Evolutionary conservation across 2,797 vertebrate genomes (phyloP).

Genomic region (Lagocephalus sceleratus): DNA sequence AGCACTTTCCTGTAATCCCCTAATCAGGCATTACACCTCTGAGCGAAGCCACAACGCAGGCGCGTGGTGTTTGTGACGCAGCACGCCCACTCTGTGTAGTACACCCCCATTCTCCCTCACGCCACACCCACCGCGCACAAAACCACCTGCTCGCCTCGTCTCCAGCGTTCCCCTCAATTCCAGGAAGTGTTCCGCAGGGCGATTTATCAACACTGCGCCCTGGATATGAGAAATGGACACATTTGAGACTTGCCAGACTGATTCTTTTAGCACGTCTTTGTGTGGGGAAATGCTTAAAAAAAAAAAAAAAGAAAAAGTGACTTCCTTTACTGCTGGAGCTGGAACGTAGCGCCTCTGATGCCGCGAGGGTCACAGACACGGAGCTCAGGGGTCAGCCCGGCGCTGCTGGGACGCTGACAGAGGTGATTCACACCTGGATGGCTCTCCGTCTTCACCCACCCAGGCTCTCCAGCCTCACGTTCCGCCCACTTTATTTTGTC

Average conservation of each 20-base stretch:
- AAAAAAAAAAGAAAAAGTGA: too few relatives aligned
- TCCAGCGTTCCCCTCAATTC: not conserved
- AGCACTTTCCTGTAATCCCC: constrained; percentile 86
- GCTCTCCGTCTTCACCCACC: too few relatives aligned
- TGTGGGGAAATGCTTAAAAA: too few relatives aligned
- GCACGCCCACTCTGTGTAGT: constrained; percentile 57
- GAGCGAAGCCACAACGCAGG: constrained; percentile 80
- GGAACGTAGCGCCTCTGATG: constrained; percentile 26
- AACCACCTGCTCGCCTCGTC: constrained; percentile 41
- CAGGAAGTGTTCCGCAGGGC: not conserved
- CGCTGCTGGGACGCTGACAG: constrained; percentile 65
- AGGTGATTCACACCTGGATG: not conserved
- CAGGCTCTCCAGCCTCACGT: constrained; percentile 30
- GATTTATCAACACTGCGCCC: not conserved
- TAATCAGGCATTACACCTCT: constrained; percentile 90
- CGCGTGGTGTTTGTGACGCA: constrained; percentile 65
- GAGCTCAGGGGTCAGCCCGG: constrained; percentile 18
- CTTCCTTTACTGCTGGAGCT: too few relatives aligned
- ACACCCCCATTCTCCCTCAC: constrained; percentile 44
- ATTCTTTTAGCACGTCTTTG: not conserved
- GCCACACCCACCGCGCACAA: constrained; percentile 48
- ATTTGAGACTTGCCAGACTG: not conserved
- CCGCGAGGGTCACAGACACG: constrained; percentile 46
- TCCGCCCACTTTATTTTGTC: constrained; percentile 21
- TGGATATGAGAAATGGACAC: not conserved